phyloP scores from a whole-genome alignment of 1,140 invertebrate species.

The Oscheius sp. region DNA sequence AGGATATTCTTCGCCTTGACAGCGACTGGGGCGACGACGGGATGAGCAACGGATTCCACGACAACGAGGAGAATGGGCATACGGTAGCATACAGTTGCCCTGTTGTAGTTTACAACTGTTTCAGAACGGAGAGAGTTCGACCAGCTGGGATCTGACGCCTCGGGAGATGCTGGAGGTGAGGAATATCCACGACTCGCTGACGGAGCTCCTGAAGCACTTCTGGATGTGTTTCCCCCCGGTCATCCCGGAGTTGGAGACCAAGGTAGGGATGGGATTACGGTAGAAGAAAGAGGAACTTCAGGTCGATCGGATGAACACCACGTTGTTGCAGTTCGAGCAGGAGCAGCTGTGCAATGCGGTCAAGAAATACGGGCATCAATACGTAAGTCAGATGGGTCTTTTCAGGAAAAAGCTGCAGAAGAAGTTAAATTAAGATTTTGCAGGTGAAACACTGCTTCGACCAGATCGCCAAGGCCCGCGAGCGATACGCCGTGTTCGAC shows the following conservation, averaged over 20 bases:
- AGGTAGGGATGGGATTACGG: conserved; percentile 36
- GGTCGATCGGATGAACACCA: conserved; percentile 45
- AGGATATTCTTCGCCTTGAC: not conserved
- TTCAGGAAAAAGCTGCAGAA: not conserved
- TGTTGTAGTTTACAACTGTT: not conserved
- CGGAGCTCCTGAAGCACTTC: conserved; percentile 55
- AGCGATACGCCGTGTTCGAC: not conserved
- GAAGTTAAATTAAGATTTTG: not conserved
- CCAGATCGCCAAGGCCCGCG: not conserved
- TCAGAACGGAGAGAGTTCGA: not conserved
- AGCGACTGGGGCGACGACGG: not conserved
- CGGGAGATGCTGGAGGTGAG: conserved; percentile 33
- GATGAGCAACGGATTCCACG: not conserved
- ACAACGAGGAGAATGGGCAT: conserved; percentile 7
- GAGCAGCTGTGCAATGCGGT: conserved; percentile 19
- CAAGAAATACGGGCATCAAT: conserved; percentile 17
- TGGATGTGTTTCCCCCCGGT: conserved; percentile 54
- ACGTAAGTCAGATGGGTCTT: conserved; percentile 37
- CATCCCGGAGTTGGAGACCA: conserved; percentile 43
- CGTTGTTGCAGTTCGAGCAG: conserved; percentile 39
- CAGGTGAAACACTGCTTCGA: not conserved
- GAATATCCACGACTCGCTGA: conserved; percentile 33
- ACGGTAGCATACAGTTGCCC: conserved; percentile 3
- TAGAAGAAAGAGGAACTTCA: conserved; percentile 8
- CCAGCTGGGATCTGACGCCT: conserved; percentile 19